Evolutionary conservation across 2,797 vertebrate genomes (phyloP).

Genomic region (Adelosebastes latens): DNA sequence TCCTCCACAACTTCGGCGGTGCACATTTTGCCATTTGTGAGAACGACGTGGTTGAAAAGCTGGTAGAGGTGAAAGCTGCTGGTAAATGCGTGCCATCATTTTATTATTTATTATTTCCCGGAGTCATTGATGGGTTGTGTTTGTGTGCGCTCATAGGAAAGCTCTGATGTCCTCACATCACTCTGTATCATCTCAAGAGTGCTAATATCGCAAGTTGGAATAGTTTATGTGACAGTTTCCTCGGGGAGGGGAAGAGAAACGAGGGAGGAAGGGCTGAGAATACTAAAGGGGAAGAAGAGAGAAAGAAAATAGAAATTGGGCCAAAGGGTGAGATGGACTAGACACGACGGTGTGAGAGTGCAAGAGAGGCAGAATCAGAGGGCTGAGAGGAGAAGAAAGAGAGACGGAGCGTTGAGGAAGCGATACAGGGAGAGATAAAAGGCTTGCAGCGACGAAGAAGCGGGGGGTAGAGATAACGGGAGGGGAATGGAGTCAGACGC

Average conservation of each 20-base stretch:
- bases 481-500: background rate
- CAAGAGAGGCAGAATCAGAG: conserved; percentile 7
- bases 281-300: conserved; percentile 3
- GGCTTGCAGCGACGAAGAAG: conserved; percentile 18
- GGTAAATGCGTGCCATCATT: background rate
- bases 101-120: background rate
- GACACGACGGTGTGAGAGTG: conserved; percentile 8
- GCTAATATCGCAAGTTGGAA: conserved; percentile 36
- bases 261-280: background rate
- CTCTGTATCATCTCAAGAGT: conserved; percentile 37
- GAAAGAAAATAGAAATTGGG: conserved; percentile 26
- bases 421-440: conserved; percentile 38
- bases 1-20: background rate
- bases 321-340: conserved; percentile 33
- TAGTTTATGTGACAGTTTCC: conserved; percentile 52
- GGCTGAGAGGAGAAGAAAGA: conserved; percentile 5
- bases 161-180: conserved; percentile 27
- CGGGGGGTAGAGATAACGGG: conserved; percentile 14
- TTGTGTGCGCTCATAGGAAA: background rate
- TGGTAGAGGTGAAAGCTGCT: background rate
- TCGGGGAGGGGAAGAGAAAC: conserved; percentile 1
- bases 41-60: background rate
- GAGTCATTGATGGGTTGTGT: background rate
- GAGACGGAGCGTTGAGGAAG: conserved; percentile 16
- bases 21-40: conserved; percentile 12